phyloP scores from a whole-genome alignment of 2,888 invertebrate genomes.

The Phengaris alcon region DNA sequence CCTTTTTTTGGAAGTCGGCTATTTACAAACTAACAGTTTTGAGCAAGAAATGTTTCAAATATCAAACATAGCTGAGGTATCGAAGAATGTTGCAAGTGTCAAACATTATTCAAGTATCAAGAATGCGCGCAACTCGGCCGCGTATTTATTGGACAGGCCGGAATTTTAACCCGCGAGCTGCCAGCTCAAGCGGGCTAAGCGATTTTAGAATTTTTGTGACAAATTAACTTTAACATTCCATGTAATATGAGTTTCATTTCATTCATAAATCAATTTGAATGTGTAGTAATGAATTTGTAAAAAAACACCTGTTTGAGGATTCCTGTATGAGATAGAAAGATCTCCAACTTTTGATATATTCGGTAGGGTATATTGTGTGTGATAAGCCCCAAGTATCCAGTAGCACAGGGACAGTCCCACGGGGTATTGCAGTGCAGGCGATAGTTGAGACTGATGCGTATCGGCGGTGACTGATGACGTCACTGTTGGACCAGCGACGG shows the following conservation, averaged over 20 bases:
- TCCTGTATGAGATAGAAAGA: neutral
- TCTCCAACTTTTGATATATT: neutral
- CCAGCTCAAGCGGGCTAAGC: neutral
- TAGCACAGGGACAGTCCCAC: neutral
- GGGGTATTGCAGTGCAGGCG: neutral
- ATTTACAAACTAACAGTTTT: neutral
- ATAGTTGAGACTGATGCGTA: neutral
- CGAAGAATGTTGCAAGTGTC: conserved; percentile 7
- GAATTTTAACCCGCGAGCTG: conserved; percentile 9
- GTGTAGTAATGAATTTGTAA: too few relatives aligned
- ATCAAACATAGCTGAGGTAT: conserved; percentile 13
- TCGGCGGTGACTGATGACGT: neutral
- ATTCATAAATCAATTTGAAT: too few relatives aligned
- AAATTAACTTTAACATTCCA: neutral
- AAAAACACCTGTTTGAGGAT: neutral
- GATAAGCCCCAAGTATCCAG: neutral
- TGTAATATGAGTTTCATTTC: too few relatives aligned
- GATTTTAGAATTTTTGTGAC: neutral
- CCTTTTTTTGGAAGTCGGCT: neutral
- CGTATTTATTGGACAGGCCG: conserved; percentile 13
- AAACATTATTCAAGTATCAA: conserved; percentile 19
- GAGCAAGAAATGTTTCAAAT: neutral
- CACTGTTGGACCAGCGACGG: neutral
- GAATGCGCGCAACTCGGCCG: conserved; percentile 14
- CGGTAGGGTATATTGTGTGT: neutral